Conservation (phyloP, 2,888 invertebrate genomes). For the Athalia cordata region DNA sequence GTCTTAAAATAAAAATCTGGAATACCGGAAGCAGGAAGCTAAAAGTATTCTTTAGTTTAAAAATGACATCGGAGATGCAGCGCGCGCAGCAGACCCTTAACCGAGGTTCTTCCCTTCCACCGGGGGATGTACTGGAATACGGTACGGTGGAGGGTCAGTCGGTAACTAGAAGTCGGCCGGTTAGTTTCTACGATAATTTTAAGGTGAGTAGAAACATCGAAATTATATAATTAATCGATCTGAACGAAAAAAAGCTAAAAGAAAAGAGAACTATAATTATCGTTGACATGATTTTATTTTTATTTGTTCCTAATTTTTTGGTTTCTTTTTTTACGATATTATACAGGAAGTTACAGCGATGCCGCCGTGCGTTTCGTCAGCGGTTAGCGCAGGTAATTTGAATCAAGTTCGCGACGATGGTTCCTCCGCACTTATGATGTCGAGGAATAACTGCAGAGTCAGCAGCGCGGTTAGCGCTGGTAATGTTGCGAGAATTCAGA, state of each 20-base stretch:
- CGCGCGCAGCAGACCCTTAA: conserved; percentile 32
- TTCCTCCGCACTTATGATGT: conserved; percentile 10
- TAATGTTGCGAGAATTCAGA: conserved; percentile 65
- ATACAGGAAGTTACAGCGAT: conserved; percentile 52
- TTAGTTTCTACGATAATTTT: conserved; percentile 74
- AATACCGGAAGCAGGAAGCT: conserved; percentile 39
- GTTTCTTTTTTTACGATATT: background rate
- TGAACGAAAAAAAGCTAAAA: too few relatives aligned
- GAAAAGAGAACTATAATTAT: too few relatives aligned
- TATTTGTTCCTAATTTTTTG: background rate
- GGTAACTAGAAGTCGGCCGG: conserved; percentile 70
- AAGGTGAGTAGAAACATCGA: conserved; percentile 58
- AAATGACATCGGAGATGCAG: conserved; percentile 44
- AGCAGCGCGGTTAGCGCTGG: conserved; percentile 65
- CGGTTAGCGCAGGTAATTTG: conserved; percentile 67
- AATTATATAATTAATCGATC: too few relatives aligned
- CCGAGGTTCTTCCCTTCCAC: conserved; percentile 40
- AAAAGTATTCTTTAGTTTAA: background rate
- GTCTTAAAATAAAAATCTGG: conserved; percentile 26
- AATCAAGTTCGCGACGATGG: conserved; percentile 61
- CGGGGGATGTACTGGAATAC: conserved; percentile 25
- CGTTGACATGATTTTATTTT: background rate
- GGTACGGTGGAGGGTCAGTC: conserved; percentile 62
- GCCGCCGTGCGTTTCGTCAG: conserved; percentile 67
- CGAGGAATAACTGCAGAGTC: conserved; percentile 59